A percentile compares a stretch with the other conserved stretches of the same genome.
These are phyloP conservation scores for Toxotes jaculatrix DNA, from an alignment of 2,113 vertebrate species.

Conservation along the genomic window DNA sequence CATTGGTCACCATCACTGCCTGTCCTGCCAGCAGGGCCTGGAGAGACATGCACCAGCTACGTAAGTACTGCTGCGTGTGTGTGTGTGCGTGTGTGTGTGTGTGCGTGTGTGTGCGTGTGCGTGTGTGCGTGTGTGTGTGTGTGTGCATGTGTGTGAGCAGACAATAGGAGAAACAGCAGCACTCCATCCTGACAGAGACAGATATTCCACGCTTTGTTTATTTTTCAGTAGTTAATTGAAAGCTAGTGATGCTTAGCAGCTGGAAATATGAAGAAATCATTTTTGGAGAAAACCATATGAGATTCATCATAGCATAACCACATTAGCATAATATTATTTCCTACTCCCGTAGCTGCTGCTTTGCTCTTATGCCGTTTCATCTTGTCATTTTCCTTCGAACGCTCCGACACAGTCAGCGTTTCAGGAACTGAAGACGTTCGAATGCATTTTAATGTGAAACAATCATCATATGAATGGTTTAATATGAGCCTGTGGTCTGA, in stretches of 20 bases:
- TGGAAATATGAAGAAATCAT: conserved; percentile 50
- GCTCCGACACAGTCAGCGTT: background rate
- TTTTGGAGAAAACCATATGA: conserved; percentile 24
- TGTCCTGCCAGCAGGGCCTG: conserved; percentile 84
- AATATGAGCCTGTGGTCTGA: background rate
- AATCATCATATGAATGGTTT: conserved; percentile 7
- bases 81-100: conserved; percentile 9
- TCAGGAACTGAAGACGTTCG: background rate
- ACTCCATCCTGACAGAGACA: conserved; percentile 1
- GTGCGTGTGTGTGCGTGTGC: background rate
- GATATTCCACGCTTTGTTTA: conserved; percentile 49
- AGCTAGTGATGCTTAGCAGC: conserved; percentile 46
- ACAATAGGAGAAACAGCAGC: background rate
- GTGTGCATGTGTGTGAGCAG: background rate
- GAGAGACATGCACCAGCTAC: conserved; percentile 86
- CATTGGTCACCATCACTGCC: conserved; percentile 93
- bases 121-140: conserved; percentile 5
- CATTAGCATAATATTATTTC: conserved; percentile 43
- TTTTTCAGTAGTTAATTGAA: conserved; percentile 51
- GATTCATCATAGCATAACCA: conserved; percentile 29
- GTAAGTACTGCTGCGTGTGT: conserved; percentile 83
- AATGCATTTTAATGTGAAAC: conserved; percentile 16
- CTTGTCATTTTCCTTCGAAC: background rate
- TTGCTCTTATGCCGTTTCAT: conserved; percentile 12
- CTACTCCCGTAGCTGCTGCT: background rate